Evolutionary conservation across 1,140 invertebrate genomes (phyloP), one percentile per base, ranked within the genome.

Genomic region (Drosophila tani): DNA sequence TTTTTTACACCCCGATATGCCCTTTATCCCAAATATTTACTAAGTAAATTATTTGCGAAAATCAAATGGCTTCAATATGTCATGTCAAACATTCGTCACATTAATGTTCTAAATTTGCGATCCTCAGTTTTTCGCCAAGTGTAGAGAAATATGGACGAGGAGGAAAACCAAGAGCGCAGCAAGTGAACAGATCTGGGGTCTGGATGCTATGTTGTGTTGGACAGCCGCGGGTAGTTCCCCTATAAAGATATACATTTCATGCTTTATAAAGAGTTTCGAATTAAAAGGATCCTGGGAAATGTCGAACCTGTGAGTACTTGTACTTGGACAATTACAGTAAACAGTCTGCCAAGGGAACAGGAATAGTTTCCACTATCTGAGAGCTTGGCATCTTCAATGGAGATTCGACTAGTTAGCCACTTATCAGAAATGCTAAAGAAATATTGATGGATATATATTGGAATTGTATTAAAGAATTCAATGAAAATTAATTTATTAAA

Each of bases 211-310:
- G 55, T 92, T 92, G 59, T 93, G 93, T 66, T 93, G 93, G 17
- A 93, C 93, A 58, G 93, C 93, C 50, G 93, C 93, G 15, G 93
- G 93, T 62, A 93, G 71, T 86, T 93, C 93, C 5, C 93, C 93
- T 93, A 38, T 9, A 24, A 80, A 74, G 3, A 55, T 2, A 66
- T 17, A 21, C 8, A 32, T 21, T 21, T 0, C 35, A 9, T 14
- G 47, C 8, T 9, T 49, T 32, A 59, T 12, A 29, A 49, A 12
- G n/a, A 0, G 41, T 53, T 8, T 29, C 2, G 3, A 3, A 3
- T 1, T 1, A 1, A n/a, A 47, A 12, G 9, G 8, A 50, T 9
- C 1, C 9, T 24, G 7, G 17, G 8, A 56, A 5, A 8, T 21
- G 4, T 9, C 68, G 65, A 70, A 93, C 93, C 93, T 79, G 92